Percentiles rank a stretch among this genome's conserved stretches.
These are phyloP conservation scores for Microvelia longipes DNA, from an alignment of 1,140 invertebrate genomes.

Conservation along the genomic window DNA sequence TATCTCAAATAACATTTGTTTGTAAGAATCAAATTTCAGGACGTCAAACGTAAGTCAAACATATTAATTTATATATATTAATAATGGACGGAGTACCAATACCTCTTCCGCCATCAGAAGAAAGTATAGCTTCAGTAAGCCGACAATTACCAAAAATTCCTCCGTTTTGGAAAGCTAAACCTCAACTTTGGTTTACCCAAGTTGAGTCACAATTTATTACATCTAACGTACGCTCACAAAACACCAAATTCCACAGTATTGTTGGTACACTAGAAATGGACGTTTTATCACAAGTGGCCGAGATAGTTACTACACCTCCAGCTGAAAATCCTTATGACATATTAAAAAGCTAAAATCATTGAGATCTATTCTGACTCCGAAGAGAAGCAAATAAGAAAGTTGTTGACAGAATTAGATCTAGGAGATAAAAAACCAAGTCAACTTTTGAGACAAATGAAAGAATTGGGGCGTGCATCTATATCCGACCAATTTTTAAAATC, in stretches of 20 bases:
- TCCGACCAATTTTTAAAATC: neutral
- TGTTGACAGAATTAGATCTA: neutral
- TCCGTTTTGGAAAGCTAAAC: neutral
- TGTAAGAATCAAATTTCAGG: too few relatives aligned
- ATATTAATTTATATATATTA: too few relatives aligned
- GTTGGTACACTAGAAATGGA: conserved; percentile 32
- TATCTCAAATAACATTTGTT: too few relatives aligned
- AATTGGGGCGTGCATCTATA: neutral
- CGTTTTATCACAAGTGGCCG: conserved; percentile 2
- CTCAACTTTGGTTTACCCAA: neutral
- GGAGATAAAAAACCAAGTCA: neutral
- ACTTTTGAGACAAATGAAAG: neutral
- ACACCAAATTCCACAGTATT: conserved; percentile 39
- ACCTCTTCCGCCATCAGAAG: neutral
- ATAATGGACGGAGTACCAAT: too few relatives aligned
- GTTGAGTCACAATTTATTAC: neutral
- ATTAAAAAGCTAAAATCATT: neutral
- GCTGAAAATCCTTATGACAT: neutral
- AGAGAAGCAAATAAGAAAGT: neutral
- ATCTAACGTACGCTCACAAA: conserved; percentile 18
- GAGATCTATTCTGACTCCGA: conserved; percentile 2
- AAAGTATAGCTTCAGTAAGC: neutral
- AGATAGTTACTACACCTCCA: neutral
- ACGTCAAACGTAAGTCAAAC: too few relatives aligned
- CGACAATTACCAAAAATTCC: neutral